A percentile compares a stretch with the other conserved stretches of the same genome.
Evolutionary conservation across 2,888 invertebrate species (phyloP).

Genomic region (Eilema sororculum): DNA sequence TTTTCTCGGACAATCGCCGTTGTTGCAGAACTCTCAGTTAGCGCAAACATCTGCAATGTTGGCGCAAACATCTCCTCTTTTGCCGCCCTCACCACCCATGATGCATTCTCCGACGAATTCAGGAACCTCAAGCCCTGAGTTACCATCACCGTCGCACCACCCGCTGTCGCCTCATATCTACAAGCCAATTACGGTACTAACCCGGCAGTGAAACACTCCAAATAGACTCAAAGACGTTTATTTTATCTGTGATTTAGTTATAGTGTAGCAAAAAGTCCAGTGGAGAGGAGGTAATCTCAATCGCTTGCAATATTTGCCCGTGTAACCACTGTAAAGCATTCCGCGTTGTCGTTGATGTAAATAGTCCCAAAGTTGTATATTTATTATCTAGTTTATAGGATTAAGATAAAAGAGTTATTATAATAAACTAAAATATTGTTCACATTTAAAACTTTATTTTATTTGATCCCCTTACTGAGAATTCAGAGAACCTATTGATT

Average conservation of each 20-base stretch:
- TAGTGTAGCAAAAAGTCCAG: constrained; percentile 70
- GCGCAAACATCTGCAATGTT: constrained; percentile 63
- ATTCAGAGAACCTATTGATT: neutral
- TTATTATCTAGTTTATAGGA: constrained; percentile 76
- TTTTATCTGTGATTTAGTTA: constrained; percentile 83
- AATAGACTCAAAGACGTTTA: constrained; percentile 59
- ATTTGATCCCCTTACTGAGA: constrained; percentile 59
- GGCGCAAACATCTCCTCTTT: constrained; percentile 64
- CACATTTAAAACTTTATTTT: constrained; percentile 59
- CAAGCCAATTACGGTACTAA: constrained; percentile 87
- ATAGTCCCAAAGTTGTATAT: constrained; percentile 82
- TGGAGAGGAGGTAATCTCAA: constrained; percentile 66
- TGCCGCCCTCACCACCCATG: constrained; percentile 80
- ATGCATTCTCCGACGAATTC: constrained; percentile 74
- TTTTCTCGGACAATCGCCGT: constrained; percentile 68
- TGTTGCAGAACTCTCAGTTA: constrained; percentile 64
- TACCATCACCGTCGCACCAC: constrained; percentile 75
- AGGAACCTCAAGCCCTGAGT: constrained; percentile 77
- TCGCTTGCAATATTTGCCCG: constrained; percentile 65
- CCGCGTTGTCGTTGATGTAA: constrained; percentile 72
- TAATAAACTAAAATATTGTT: constrained; percentile 73
- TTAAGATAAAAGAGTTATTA: constrained; percentile 72
- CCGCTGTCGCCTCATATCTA: constrained; percentile 81
- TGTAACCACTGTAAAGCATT: constrained; percentile 61
- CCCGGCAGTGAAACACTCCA: constrained; percentile 78